phyloP scores from a whole-genome alignment of 2,113 vertebrate genomes.

The Promerops cafer region DNA sequence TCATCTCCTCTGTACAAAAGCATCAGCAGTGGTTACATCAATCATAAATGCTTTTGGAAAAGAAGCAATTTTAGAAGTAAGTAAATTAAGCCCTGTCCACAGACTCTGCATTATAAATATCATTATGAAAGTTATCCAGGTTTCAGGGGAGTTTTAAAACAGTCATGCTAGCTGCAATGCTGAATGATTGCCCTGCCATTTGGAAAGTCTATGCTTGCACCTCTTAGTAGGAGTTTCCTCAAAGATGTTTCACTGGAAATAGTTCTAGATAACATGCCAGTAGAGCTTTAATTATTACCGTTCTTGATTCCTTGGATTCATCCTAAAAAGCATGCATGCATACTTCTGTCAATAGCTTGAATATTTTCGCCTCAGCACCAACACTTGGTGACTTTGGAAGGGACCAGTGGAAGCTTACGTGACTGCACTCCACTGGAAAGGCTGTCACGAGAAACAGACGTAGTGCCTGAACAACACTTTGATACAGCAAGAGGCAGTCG shows the following conservation, averaged over 20 bases:
- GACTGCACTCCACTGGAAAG: not conserved
- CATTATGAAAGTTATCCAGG: not conserved
- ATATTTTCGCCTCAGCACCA: not conserved
- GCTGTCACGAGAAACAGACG: not conserved
- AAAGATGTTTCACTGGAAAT: not conserved
- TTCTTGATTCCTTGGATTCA: not conserved
- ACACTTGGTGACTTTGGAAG: not conserved
- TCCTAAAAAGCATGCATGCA: not conserved
- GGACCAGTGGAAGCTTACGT: not conserved
- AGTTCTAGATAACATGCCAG: not conserved
- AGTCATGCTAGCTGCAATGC: not conserved
- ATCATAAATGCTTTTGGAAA: not conserved
- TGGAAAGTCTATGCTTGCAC: not conserved
- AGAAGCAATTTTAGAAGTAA: not conserved
- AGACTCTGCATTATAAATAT: not conserved
- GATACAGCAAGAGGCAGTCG: not conserved
- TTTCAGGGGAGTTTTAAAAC: not conserved
- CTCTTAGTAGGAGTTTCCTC: not conserved
- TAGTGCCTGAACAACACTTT: not conserved
- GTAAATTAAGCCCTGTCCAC: not conserved
- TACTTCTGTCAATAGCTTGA: not conserved
- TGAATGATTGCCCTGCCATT: not conserved
- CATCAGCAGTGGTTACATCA: fast-evolving
- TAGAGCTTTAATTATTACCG: not conserved
- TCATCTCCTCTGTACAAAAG: not conserved